Percentiles rank a stretch among this genome's conserved stretches.
phyloP scores from a whole-genome alignment of 2,797 vertebrate genomes.

The Cirrhinus mrigala region DNA sequence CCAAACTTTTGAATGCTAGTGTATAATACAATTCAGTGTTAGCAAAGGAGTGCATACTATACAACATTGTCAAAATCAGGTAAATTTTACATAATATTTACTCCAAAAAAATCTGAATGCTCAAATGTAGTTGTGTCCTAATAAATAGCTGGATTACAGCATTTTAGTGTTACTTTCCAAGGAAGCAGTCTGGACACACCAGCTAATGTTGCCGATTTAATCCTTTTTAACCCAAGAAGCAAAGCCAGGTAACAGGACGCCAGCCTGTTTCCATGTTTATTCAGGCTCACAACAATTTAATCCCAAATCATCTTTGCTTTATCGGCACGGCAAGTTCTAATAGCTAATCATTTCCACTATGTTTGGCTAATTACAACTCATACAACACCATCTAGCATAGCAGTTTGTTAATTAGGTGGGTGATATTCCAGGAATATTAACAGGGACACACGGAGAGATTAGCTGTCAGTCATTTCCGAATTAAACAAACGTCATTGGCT shows the following conservation, averaged over 20 bases:
- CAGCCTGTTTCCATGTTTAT: slow-evolving; percentile 42
- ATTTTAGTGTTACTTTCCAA: background rate
- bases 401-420: slow-evolving; percentile 72
- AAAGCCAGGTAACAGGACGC: slow-evolving; percentile 35
- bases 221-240: slow-evolving; percentile 31
- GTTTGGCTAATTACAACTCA: slow-evolving; percentile 68
- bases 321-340: slow-evolving; percentile 25
- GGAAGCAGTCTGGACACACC: slow-evolving; percentile 15
- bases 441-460: slow-evolving; percentile 71
- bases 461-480: slow-evolving; percentile 67
- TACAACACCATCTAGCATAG: slow-evolving; percentile 64
- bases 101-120: background rate
- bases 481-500: slow-evolving; percentile 68
- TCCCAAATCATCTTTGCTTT: slow-evolving; percentile 49
- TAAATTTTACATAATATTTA: background rate
- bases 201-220: slow-evolving; percentile 42
- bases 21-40: background rate
- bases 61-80: background rate
- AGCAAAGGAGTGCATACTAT: background rate
- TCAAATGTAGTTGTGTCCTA: background rate
- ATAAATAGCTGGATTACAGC: background rate
- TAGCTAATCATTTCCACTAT: slow-evolving; percentile 60
- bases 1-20: background rate
- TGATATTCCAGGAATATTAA: slow-evolving; percentile 71
- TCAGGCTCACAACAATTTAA: slow-evolving; percentile 50